A percentile compares a stretch with the other conserved stretches of the same genome.
Evolutionary conservation across 2,888 invertebrate species (phyloP).

Genomic region (Candidula unifasciata): DNA sequence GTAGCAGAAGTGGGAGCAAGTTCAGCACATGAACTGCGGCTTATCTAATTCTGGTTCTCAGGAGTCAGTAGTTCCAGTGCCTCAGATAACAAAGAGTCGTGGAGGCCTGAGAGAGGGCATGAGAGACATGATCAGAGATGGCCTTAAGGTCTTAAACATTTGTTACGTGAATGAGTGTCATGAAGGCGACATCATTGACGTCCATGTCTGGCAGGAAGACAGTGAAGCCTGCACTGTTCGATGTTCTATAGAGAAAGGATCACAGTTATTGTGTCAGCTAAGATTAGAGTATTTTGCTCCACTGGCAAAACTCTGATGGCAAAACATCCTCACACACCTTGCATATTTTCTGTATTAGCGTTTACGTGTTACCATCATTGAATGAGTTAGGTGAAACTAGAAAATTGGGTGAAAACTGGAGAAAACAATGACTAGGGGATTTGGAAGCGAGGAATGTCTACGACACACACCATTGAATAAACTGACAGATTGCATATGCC

Average conservation of each 20-base stretch:
- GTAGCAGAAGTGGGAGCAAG: too few relatives aligned
- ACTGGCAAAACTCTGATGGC: constrained; percentile 18
- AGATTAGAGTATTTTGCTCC: constrained; percentile 30
- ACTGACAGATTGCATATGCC: too few relatives aligned
- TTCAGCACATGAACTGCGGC: too few relatives aligned
- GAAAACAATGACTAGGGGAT: too few relatives aligned
- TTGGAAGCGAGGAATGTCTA: too few relatives aligned
- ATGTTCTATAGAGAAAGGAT: constrained; percentile 50
- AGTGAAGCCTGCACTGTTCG: constrained; percentile 35
- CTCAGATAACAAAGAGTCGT: neutral
- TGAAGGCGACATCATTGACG: constrained; percentile 65
- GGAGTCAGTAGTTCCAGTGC: neutral
- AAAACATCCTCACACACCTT: too few relatives aligned
- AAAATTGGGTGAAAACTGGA: too few relatives aligned
- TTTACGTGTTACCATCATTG: too few relatives aligned
- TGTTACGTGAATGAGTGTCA: constrained; percentile 67
- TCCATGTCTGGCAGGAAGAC: constrained; percentile 62
- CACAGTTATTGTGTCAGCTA: constrained; percentile 15
- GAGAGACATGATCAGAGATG: constrained; percentile 57
- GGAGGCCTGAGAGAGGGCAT: neutral
- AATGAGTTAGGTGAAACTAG: too few relatives aligned
- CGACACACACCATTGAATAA: too few relatives aligned
- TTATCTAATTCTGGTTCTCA: neutral
- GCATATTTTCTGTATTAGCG: neutral
- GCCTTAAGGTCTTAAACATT: constrained; percentile 63